Conservation (phyloP, 2,113 vertebrate species). For the Pluvianellus socialis region DNA sequence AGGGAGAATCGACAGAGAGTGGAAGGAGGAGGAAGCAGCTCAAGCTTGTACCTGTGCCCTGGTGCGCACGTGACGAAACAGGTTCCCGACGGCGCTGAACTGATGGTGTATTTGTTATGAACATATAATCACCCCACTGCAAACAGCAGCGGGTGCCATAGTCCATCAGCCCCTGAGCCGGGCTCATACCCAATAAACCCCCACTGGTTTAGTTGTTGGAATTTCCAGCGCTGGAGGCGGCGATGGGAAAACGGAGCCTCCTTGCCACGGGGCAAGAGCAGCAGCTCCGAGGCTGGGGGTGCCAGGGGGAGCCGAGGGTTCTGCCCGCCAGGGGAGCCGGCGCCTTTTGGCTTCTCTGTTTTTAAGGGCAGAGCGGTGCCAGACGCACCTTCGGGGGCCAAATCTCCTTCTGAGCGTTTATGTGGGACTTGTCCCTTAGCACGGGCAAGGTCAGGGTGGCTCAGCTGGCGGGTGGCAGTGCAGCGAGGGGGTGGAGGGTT, state of each 20-base stretch:
- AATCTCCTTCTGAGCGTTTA: background rate
- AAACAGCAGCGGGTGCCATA: background rate
- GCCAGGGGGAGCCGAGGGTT: background rate
- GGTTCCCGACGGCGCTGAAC: background rate
- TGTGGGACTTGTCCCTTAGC: background rate
- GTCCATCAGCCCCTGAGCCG: background rate
- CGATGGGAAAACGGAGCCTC: background rate
- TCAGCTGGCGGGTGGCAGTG: rapidly evolving
- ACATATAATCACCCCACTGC: background rate
- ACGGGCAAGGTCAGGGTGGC: background rate
- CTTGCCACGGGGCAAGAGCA: background rate
- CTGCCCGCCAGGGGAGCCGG: background rate
- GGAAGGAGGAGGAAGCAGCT: background rate
- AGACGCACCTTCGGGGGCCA: background rate
- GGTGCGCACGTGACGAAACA: background rate
- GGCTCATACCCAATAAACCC: rapidly evolving
- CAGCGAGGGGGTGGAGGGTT: rapidly evolving
- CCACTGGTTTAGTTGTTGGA: background rate
- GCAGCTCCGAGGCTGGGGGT: background rate
- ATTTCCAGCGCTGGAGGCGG: background rate
- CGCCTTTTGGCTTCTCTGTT: rapidly evolving
- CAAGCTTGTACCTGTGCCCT: background rate
- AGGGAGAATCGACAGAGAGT: background rate
- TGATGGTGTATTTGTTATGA: background rate
- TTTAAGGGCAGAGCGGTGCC: background rate